phyloP scores from a whole-genome alignment of 2,888 invertebrate species.

The Eupithecia dodoneata region DNA sequence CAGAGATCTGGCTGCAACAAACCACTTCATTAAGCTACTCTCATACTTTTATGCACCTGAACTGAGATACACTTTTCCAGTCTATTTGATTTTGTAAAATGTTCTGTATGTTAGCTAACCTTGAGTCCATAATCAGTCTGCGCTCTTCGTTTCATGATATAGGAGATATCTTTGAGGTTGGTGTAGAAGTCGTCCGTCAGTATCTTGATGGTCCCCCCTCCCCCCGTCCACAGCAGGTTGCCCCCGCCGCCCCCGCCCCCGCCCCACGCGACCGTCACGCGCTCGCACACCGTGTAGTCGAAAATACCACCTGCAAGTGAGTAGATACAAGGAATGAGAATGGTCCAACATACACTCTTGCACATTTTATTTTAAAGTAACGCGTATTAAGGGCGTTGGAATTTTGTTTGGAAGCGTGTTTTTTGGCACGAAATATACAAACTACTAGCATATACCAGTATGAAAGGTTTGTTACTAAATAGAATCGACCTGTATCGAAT shows the following conservation, averaged over 20 bases:
- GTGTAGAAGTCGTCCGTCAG: conserved; percentile 74
- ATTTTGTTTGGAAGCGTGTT: too few relatives aligned
- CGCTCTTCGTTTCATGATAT: conserved; percentile 89
- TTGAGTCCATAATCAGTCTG: conserved; percentile 90
- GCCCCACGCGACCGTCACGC: conserved; percentile 93
- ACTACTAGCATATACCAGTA: too few relatives aligned
- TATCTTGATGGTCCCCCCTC: conserved; percentile 77
- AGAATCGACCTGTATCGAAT: too few relatives aligned
- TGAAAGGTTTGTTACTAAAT: too few relatives aligned
- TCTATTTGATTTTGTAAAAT: background rate
- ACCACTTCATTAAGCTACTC: background rate
- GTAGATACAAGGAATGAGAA: background rate
- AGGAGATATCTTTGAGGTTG: conserved; percentile 87
- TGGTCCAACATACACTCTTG: conserved; percentile 9
- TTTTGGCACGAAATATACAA: too few relatives aligned
- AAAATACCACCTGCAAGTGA: conserved; percentile 82
- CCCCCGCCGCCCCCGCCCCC: conserved; percentile 87
- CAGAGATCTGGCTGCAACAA: conserved; percentile 86
- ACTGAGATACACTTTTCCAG: background rate
- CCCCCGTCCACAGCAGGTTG: conserved; percentile 88
- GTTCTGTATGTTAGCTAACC: conserved; percentile 67
- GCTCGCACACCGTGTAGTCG: conserved; percentile 91
- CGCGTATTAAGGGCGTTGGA: too few relatives aligned
- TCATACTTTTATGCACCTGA: background rate
- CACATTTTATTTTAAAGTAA: too few relatives aligned